phyloP scores from a whole-genome alignment of 2,888 invertebrate genomes.

The Idaea straminata region DNA sequence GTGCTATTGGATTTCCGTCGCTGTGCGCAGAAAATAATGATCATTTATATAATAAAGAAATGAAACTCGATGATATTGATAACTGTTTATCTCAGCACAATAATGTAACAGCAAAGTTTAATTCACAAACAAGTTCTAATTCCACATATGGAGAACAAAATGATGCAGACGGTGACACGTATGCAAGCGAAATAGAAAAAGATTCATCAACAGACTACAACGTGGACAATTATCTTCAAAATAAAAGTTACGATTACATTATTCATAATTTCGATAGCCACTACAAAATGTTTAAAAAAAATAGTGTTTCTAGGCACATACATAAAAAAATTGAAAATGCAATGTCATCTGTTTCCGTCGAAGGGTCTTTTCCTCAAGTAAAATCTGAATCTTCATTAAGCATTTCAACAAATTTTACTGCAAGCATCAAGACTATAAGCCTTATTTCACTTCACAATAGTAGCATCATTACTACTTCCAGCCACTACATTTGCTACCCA shows the following conservation, averaged over 20 bases:
- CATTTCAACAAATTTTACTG: constrained; percentile 30
- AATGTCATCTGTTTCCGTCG: not conserved
- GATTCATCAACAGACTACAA: not conserved
- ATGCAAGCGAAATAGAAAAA: not conserved
- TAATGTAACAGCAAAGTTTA: not conserved
- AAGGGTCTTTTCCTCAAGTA: not conserved
- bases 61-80: not conserved
- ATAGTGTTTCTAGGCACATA: not conserved
- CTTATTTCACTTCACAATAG: constrained; percentile 36
- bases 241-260: not conserved
- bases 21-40: constrained; percentile 20
- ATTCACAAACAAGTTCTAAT: not conserved
- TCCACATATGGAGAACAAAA: not conserved
- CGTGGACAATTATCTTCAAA: not conserved
- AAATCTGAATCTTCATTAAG: constrained; percentile 37
- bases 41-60: not conserved
- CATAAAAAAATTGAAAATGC: constrained; percentile 3
- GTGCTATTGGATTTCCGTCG: constrained; percentile 42
- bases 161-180: not conserved
- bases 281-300: not conserved
- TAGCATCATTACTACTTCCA: constrained; percentile 28
- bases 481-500: constrained; percentile 28
- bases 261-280: not conserved
- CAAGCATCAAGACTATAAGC: constrained; percentile 31
- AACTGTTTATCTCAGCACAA: not conserved